Evolutionary conservation across 2,113 vertebrate genomes (phyloP).

Genomic region (Athene noctua): DNA sequence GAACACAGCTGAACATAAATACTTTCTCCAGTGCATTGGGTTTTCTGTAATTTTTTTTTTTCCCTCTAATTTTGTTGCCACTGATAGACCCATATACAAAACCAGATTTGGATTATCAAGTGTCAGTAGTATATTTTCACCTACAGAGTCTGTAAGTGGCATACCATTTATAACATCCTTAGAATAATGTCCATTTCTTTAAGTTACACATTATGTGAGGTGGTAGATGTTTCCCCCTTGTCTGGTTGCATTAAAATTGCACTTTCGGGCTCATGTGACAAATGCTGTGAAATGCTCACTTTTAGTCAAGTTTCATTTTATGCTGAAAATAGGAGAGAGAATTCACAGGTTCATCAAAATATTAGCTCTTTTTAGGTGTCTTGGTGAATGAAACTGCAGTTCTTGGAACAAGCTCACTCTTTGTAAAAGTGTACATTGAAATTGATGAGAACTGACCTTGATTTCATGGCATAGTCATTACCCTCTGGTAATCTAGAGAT

Average conservation of each 20-base stretch:
- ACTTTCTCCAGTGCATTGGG: background rate
- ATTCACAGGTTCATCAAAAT: conserved; percentile 34
- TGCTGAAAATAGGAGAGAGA: background rate
- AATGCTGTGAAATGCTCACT: conserved; percentile 16
- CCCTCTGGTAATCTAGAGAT: conserved; percentile 34
- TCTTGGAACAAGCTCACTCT: background rate
- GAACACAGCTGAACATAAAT: conserved; percentile 5
- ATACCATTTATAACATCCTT: background rate
- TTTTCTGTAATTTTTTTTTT: background rate
- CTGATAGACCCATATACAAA: background rate
- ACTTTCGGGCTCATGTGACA: conserved; percentile 1
- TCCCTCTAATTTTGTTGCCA: background rate
- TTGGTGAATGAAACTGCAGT: background rate
- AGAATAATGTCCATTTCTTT: conserved; percentile 3
- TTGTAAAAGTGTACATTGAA: conserved; percentile 16
- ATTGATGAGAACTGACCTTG: conserved; percentile 41
- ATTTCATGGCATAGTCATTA: conserved; percentile 17
- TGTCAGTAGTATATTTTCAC: background rate
- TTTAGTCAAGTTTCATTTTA: conserved; percentile 38
- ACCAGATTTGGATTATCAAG: background rate
- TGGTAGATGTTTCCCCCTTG: conserved; percentile 17
- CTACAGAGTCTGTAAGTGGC: background rate
- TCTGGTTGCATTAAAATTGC: conserved; percentile 33
- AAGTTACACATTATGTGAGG: conserved; percentile 8
- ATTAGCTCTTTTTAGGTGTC: conserved; percentile 1